Evolutionary conservation across 2,797 vertebrate genomes (phyloP).

Genomic region (Crocodylus rhombifer): DNA sequence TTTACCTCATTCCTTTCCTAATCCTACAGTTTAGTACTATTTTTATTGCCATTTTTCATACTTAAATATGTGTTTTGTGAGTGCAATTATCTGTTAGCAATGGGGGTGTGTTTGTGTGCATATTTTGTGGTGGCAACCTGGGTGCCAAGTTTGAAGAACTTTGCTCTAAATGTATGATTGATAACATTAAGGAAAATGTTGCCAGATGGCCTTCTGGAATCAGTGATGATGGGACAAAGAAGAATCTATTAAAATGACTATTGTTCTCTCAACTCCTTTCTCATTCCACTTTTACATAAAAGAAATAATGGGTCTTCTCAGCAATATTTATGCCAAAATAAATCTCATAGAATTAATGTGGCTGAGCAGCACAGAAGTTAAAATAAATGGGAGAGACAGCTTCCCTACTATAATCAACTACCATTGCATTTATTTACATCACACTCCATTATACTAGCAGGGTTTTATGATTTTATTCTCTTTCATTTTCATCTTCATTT

Average conservation of each 20-base stretch:
- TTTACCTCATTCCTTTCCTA: background rate
- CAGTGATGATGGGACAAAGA: background rate
- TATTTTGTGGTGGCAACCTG: background rate
- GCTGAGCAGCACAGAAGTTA: background rate
- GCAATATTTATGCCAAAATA: background rate
- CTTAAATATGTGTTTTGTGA: background rate
- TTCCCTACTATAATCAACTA: background rate
- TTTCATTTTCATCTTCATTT: background rate
- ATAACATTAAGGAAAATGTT: background rate
- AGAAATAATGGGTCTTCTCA: background rate
- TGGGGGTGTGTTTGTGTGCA: background rate
- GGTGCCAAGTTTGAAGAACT: conserved; percentile 1
- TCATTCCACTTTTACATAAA: background rate
- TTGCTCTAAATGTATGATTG: background rate
- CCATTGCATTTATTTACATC: background rate
- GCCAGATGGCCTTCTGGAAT: background rate
- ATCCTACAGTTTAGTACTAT: background rate
- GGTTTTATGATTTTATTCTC: background rate
- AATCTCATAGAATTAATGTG: background rate
- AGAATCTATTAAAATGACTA: background rate
- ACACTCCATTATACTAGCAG: background rate
- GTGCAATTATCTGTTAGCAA: background rate
- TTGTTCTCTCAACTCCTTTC: background rate
- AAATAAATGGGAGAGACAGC: background rate
- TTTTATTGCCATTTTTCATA: background rate